These are phyloP conservation scores for Coluber constrictor DNA, from an alignment of 2,797 vertebrate genomes.

Conservation along the genomic window DNA sequence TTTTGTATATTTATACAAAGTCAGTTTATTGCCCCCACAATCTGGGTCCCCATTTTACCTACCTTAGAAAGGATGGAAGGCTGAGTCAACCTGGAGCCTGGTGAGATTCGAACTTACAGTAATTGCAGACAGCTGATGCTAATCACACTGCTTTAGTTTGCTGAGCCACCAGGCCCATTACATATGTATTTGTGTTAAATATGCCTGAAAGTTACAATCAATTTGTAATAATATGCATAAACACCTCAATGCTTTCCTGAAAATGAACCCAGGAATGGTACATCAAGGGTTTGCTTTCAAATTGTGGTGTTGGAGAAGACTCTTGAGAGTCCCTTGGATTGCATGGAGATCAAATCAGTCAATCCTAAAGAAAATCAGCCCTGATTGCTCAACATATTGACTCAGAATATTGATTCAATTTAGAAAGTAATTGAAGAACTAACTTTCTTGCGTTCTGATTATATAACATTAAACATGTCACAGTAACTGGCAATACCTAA, in stretches of 20 bases:
- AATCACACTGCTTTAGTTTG: no score
- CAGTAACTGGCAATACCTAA: not conserved
- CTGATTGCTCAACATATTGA: not conserved
- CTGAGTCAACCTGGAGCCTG: no score
- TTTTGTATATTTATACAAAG: no score
- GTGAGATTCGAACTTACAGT: no score
- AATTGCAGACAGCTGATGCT: no score
- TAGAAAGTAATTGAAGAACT: not conserved
- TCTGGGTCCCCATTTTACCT: no score
- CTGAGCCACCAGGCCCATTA: no score
- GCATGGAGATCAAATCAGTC: not conserved
- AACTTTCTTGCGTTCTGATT: not conserved
- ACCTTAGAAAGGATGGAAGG: no score
- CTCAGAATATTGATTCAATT: not conserved
- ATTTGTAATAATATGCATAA: not conserved
- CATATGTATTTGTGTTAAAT: constrained; percentile 7
- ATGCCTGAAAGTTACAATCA: not conserved
- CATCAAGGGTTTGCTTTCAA: not conserved
- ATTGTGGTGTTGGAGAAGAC: not conserved
- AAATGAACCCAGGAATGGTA: not conserved
- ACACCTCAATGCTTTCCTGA: not conserved
- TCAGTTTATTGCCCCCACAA: no score
- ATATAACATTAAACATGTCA: not conserved
- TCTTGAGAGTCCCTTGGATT: not conserved
- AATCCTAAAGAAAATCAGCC: not conserved